Evolutionary conservation across 2,888 invertebrate species (phyloP).

Genomic region (Troilus luridus): DNA sequence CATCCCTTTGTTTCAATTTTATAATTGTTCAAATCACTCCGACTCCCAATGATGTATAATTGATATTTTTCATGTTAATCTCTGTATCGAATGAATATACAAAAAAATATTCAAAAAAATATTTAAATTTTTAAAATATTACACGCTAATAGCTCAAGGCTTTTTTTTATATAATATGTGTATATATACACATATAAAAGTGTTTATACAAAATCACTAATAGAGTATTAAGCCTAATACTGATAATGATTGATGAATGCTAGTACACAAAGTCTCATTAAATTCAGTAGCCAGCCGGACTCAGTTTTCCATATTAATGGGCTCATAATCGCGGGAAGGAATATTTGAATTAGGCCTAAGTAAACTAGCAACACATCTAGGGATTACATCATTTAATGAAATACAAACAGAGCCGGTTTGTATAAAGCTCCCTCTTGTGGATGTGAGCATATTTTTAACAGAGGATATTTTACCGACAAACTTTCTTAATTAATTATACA

Average conservation of each 20-base stretch:
- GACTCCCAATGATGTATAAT: too few species aligned
- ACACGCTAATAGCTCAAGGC: too few species aligned
- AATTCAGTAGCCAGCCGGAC: not conserved
- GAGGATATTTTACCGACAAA: not conserved
- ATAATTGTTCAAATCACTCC: too few species aligned
- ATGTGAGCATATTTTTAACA: constrained; percentile 29
- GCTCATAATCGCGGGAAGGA: not conserved
- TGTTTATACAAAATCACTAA: too few species aligned
- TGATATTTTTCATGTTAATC: too few species aligned
- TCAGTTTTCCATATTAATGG: constrained; percentile 4
- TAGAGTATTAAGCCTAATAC: not conserved
- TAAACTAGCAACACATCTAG: not conserved
- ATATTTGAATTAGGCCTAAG: constrained; percentile 30
- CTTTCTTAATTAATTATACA: constrained; percentile 25
- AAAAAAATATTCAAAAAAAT: too few species aligned
- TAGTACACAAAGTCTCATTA: not conserved
- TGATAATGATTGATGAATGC: not conserved
- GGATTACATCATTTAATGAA: constrained; percentile 33
- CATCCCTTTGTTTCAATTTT: too few species aligned
- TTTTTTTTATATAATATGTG: too few species aligned
- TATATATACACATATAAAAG: too few species aligned
- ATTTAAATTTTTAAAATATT: too few species aligned
- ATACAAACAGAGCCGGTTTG: constrained; percentile 8
- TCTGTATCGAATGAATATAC: too few species aligned
- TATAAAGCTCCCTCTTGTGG: not conserved